A percentile compares a stretch with the other conserved stretches of the same genome.
Conservation (phyloP, 2,113 vertebrate genomes). For the Percopsis transmontana region DNA sequence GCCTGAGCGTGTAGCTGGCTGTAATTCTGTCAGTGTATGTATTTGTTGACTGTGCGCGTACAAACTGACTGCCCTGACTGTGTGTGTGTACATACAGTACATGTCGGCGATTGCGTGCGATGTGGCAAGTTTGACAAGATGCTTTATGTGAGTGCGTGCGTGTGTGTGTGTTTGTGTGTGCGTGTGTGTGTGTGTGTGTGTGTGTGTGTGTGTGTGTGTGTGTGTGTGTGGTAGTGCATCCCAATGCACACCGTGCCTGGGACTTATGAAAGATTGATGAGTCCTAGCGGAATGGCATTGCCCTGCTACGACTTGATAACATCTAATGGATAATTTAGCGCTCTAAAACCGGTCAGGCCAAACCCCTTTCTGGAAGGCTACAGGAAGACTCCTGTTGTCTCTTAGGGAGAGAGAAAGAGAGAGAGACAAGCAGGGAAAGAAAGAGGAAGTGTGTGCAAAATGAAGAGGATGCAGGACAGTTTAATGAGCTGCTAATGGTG, state of each 20-base stretch:
- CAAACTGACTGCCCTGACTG: conserved; percentile 35
- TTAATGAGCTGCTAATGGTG: conserved; percentile 17
- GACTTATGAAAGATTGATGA: conserved; percentile 98
- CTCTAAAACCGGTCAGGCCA: conserved; percentile 83
- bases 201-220: conserved; percentile 24
- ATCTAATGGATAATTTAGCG: conserved; percentile 96
- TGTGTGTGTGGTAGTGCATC: conserved; percentile 81
- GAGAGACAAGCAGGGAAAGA: conserved; percentile 1
- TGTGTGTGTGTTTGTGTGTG: conserved; percentile 59
- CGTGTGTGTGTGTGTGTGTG: conserved; percentile 49
- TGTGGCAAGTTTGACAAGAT: conserved; percentile 30
- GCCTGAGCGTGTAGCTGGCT: conserved; percentile 64
- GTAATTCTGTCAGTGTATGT: conserved; percentile 51
- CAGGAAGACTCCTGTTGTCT: conserved; percentile 34
- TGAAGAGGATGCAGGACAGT: neutral
- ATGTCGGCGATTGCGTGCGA: conserved; percentile 62
- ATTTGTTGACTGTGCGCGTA: conserved; percentile 53
- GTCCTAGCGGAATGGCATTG: conserved; percentile 91
- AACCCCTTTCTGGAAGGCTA: conserved; percentile 43
- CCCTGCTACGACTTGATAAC: conserved; percentile 97
- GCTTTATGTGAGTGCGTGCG: conserved; percentile 21
- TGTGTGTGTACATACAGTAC: conserved; percentile 20
- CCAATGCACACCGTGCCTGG: conserved; percentile 80
- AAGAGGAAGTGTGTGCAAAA: conserved; percentile 8
- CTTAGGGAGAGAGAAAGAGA: conserved; percentile 15